These are phyloP conservation scores for Aurelia coerulea DNA, from an alignment of 30 jellyfish, hydroid and myxozoan genomes.

Conservation along the genomic window DNA sequence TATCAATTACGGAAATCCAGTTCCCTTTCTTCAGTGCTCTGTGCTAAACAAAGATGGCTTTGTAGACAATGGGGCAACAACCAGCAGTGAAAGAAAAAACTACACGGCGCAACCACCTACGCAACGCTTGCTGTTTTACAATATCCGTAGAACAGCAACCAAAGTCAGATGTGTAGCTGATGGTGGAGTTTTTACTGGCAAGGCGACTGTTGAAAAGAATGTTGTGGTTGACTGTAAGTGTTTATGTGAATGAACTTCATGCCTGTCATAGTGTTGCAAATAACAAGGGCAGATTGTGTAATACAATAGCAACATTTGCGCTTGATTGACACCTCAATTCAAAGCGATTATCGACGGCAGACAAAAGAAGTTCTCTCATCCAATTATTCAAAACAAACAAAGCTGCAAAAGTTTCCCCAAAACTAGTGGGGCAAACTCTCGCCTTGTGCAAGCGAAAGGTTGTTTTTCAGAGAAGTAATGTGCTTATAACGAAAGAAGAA, in stretches of 20 bases:
- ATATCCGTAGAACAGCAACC: not conserved
- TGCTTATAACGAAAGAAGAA: too few relatives aligned
- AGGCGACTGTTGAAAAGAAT: not conserved
- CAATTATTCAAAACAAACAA: too few relatives aligned
- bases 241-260: not conserved
- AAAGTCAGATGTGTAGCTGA: not conserved
- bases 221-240: constrained; percentile 1
- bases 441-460: too few relatives aligned
- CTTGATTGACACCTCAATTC: too few relatives aligned
- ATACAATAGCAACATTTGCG: too few relatives aligned
- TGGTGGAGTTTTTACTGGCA: not conserved
- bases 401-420: too few relatives aligned
- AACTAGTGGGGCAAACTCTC: too few relatives aligned
- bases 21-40: not conserved
- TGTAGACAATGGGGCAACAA: not conserved
- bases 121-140: not conserved
- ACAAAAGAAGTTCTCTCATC: too few relatives aligned
- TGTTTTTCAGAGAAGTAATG: too few relatives aligned
- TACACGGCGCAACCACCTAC: not conserved
- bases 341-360: too few relatives aligned
- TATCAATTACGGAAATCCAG: not conserved
- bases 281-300: too few relatives aligned
- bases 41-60: not conserved
- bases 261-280: too few relatives aligned
- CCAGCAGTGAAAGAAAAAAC: not conserved